Evolutionary conservation across 1,140 invertebrate species (phyloP), one percentile per base, ranked within the genome.

Genomic region (Apis mellifera): DNA sequence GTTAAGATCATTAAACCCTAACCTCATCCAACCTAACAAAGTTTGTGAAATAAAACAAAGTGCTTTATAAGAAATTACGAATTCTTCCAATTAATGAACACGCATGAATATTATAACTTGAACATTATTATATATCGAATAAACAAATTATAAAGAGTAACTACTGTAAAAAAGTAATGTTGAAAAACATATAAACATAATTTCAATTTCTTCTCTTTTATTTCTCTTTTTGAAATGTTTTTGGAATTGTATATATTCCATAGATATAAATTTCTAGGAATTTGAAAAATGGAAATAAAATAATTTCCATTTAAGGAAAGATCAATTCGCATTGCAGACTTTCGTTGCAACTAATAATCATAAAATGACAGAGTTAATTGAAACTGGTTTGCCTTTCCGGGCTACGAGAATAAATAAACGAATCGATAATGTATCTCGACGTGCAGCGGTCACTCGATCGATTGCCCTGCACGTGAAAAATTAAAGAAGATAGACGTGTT

Each of bases 391-490:
- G n/a, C 1, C 54, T 68, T 81, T 81, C 79, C 79, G 79, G 54
- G 0, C 72, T 68, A 42, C 42, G n/a, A 68, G 79, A 81, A 81
- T 65, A 75, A 75, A 68, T 74, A 54, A 76, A 19, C 64, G 59
- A 60, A 26, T 82, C 79, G 73, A 76, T 76, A 82, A 76, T 76
- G 64, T 76, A 82, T 82, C 73, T 60, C 42, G 52, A 19, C 26
- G 64, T 54, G 48, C 64, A 59, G 54, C 73, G 62, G 64, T 69
- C 32, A 54, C 26, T 69, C 64, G 52, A 82, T 82, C 79, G 79
- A 82, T 82, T 76, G 23, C 15, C 3, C 17, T 54, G 73, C 62
- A 76, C 23, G 42, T 82, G 79, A 82, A 82, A 82, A 76, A 76
- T 82, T 82, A 52, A 82, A 76, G 72, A 81, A 65, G 79, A 68